These are phyloP conservation scores for Micropoecilia bifurca DNA, from an alignment of 2,797 vertebrate genomes.

Conservation along the genomic window DNA sequence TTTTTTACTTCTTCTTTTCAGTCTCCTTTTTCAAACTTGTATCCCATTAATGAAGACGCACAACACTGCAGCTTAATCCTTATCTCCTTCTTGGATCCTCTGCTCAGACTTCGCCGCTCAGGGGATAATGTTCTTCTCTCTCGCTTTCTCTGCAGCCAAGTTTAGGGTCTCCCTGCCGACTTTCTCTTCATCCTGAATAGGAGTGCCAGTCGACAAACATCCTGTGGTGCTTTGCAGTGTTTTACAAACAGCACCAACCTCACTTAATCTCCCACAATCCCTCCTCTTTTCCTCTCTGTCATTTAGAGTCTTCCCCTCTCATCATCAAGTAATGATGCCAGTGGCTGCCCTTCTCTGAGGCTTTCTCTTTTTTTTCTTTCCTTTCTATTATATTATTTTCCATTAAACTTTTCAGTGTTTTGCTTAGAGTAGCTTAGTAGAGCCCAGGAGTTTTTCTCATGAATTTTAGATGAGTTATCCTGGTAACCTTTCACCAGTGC, in stretches of 20 bases:
- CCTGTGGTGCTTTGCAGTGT: constrained; percentile 70
- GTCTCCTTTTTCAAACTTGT: constrained; percentile 39
- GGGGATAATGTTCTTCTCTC: constrained; percentile 33
- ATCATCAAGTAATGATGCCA: constrained; percentile 71
- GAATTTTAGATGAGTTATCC: constrained; percentile 49
- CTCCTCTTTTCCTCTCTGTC: constrained; percentile 69
- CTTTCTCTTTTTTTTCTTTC: neutral
- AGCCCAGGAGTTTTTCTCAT: constrained; percentile 37
- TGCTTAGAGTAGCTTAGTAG: constrained; percentile 39
- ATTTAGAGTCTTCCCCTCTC: constrained; percentile 73
- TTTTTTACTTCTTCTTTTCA: neutral
- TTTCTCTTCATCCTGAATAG: constrained; percentile 61
- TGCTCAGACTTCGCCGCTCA: constrained; percentile 18
- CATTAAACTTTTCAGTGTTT: constrained; percentile 53
- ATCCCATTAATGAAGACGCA: constrained; percentile 45
- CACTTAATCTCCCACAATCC: constrained; percentile 79
- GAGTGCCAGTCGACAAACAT: constrained; percentile 66
- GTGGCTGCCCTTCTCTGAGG: constrained; percentile 47
- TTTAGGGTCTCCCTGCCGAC: constrained; percentile 53
- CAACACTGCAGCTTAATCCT: constrained; percentile 56
- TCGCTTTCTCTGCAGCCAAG: constrained; percentile 49
- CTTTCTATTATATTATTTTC: constrained; percentile 45
- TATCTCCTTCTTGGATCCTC: constrained; percentile 58
- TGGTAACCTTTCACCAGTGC: constrained; percentile 41
- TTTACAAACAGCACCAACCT: constrained; percentile 72